Evolutionary conservation across 2,888 invertebrate species (phyloP), one percentile per base, ranked within the genome.

Genomic region (Watsonalla cultraria): DNA sequence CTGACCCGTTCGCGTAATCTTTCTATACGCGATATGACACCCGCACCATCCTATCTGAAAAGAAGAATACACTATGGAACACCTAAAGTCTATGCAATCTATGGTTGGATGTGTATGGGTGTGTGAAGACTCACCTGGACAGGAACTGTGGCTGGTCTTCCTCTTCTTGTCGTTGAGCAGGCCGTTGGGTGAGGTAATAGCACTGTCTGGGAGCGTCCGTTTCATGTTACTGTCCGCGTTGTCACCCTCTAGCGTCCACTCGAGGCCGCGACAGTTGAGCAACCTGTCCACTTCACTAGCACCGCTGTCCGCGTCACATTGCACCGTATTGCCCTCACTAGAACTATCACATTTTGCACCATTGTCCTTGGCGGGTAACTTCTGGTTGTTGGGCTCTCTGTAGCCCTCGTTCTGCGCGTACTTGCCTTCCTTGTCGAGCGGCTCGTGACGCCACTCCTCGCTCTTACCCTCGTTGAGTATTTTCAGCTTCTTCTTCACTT

Each of bases 81-180:
- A 42, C 42, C 42, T 37, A 9, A 24, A 24, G 7, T 9, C 37
- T 37, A 42, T 5, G 11, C 42, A 42, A 42, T 42, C 42, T 42
- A 11, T 42, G 8, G 11, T 8, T 11, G 8, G 42, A 5, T 11
- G 9, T 8, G 5, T 37, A 9, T 8, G 5, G 11, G 2, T 42
- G 11, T 5, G 5, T 42, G 62, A 59, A 66, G 71, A 76, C 77
- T 71, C 78, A 91, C 91, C 91, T 89, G 90, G 82, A 83, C 88
- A 87, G 80, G 87, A 88, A 70, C 90, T 90, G 75, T 92, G 92
- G 79, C 92, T 92, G 66, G 92, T 87, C 67, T 94, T 92, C 75
- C 94, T 85, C 76, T 93, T 92, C 83, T 94, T 94, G 65, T 94
- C 94, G 24, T 85, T 82, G 52, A 92, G 82, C 57, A 94, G 88